Evolutionary conservation across 2,888 invertebrate species (phyloP), one percentile per base, ranked within the genome.

Genomic region (Drosophila koepferae): DNA sequence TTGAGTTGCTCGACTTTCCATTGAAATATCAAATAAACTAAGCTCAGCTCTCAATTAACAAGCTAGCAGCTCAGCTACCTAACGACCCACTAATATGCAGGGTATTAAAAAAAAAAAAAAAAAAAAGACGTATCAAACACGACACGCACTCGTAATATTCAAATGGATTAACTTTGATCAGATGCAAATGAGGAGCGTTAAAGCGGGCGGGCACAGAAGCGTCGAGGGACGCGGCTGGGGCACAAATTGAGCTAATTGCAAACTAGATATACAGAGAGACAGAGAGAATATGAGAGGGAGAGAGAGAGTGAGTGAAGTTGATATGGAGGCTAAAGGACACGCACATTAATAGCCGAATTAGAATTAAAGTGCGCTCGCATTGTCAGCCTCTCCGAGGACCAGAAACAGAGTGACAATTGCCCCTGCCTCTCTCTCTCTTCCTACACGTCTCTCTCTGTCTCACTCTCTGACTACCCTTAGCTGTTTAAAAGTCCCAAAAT

Each of bases 161-260:
- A 80, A 86, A 84, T 76, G 86, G 86, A 87, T 87, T 87, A 89
- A 82, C 89, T 82, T 86, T 87, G 86, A 87, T 87, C 86, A 76
- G 71, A 78, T 78, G 78, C 72, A 74, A 78, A 78, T 78, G 79
- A 74, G 74, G 41, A 48, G 55, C 41, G 20, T 14, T 18, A 51
- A 23, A 28, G 12, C 16, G 28, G 28, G 58, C 10, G 41, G 34
- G 2, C 51, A 28, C n/a, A 41, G 8, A 18, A n/a, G 53, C 60
- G 71, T 28, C 75, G 20, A 61, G 75, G 79, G 79, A 75, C 65
- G 65, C 49, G 60, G 60, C 63, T 67, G 59, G 58, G 73, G 77
- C 82, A 80, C 84, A 86, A 88, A 87, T 89, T 89, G 89, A 89
- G 85, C 90, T 89, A 89, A 89, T 89, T 89, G 89, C 89, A 81